phyloP scores from a whole-genome alignment of 1,140 invertebrate species.

The Drosophila pandora region DNA sequence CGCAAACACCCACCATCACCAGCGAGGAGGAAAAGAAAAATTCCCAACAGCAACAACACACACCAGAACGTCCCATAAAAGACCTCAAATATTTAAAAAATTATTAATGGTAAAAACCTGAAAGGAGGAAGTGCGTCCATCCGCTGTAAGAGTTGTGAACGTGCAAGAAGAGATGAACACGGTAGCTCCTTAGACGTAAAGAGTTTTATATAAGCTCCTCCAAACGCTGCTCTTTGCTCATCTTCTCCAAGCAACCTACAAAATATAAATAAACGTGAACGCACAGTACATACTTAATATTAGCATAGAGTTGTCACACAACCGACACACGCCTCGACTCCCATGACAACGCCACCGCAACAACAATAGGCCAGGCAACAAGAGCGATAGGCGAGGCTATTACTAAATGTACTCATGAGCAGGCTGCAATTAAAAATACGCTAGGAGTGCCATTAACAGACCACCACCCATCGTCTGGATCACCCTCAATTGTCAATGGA shows the following conservation, averaged over 20 bases:
- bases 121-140: conserved; percentile 7
- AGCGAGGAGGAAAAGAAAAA: conserved; percentile 10
- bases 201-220: conserved; percentile 46
- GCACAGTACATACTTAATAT: conserved; percentile 47
- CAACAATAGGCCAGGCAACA: conserved; percentile 30
- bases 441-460: conserved; percentile 57
- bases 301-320: conserved; percentile 54
- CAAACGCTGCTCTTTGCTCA: conserved; percentile 27
- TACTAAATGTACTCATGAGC: conserved; percentile 72
- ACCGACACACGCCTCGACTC: conserved; percentile 39
- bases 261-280: conserved; percentile 49
- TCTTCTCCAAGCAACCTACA: conserved; percentile 21
- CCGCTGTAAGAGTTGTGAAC: not conserved
- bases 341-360: conserved; percentile 62
- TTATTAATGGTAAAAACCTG: conserved; percentile 1
- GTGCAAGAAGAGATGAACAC: not conserved
- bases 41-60: conserved; percentile 8
- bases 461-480: conserved; percentile 39
- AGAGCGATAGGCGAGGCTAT: conserved; percentile 20
- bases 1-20: conserved; percentile 3
- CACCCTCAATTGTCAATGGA: conserved; percentile 22
- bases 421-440: conserved; percentile 70
- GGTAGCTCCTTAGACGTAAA: conserved; percentile 17
- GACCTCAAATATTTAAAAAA: conserved; percentile 25
- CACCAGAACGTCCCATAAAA: conserved; percentile 23